Evolutionary conservation across 2,888 invertebrate genomes (phyloP), one percentile per base, ranked within the genome.

Genomic region (Cyaniris semiargus): DNA sequence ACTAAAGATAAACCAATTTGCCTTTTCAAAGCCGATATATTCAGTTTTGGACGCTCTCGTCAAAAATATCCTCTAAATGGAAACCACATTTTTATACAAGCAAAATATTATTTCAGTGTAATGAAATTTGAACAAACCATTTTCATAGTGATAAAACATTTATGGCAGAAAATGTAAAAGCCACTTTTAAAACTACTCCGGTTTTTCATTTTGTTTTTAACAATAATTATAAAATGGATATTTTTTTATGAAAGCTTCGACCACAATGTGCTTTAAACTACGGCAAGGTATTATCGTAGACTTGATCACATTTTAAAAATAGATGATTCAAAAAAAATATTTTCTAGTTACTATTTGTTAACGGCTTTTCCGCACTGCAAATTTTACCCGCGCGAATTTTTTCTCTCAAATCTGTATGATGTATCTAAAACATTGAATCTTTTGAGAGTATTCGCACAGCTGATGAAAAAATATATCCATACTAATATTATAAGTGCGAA

Each of bases 41-140:
- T 21, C 6, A 66, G 31, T 66, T 66, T 27, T 15, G 15, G 13
- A 66, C 1, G 66, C 27, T 66, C 27, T 27, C 66, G 5, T 18
- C 66, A 27, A 60, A 27, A 60, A 3, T 15, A 21, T 15, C 0
- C 15, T 5, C 27, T 13, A 60, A 23, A 60, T 60, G 21, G 10
- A 5, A 18, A 60, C 13, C 66, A 66, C 15, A 15, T 66, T 66
- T 10, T 13, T 3, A 60, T 23, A 60, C 23, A 60, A 60, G 13
- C 27, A 0, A 60, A 66, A 31, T 66, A 66, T 66, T 66, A 23
- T 66, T 66, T 6, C 27, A 66, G 27, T 15, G 27, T 66, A 27
- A 66, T 66, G 31, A 66, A 66, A 66, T 31, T 66, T 66, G 60
- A 31, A 23, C 15, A 66, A 66, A 66, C 66, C 27, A 23, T 66